Percentiles rank a stretch among this genome's conserved stretches.
Evolutionary conservation across 1,140 invertebrate genomes (phyloP).

Genomic region (Pomacea maculata): DNA sequence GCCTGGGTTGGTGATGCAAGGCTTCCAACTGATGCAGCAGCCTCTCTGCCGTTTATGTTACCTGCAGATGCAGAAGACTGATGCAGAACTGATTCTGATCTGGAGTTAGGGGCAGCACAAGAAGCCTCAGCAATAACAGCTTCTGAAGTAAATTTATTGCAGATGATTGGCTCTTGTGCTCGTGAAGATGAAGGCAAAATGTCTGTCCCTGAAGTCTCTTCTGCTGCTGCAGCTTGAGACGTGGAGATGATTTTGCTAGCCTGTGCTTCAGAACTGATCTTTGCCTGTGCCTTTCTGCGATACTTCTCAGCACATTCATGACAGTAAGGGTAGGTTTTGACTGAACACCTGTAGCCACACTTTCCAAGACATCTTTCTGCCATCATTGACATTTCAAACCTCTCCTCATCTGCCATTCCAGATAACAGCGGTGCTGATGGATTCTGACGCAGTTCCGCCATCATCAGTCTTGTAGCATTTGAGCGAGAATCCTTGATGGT

Average conservation of each 20-base stretch:
- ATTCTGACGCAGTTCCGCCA: neutral
- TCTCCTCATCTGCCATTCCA: slow-evolving; percentile 3
- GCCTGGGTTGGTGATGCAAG: neutral
- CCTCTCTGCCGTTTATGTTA: too few species aligned
- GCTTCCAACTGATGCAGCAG: too few species aligned
- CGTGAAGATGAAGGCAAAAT: too few species aligned
- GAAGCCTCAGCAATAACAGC: neutral
- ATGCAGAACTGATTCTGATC: too few species aligned
- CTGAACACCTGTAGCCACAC: slow-evolving; percentile 49
- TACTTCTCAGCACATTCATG: slow-evolving; percentile 38
- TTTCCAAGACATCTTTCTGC: slow-evolving; percentile 27
- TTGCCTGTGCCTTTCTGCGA: neutral
- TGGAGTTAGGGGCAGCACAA: neutral
- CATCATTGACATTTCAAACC: slow-evolving; percentile 37
- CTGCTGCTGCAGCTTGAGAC: neutral
- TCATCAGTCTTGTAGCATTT: neutral
- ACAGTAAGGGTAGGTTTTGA: slow-evolving; percentile 52
- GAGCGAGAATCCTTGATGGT: slow-evolving; percentile 31
- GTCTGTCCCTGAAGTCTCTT: neutral
- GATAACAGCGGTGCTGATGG: slow-evolving; percentile 22
- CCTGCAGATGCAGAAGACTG: too few species aligned
- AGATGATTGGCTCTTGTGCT: neutral
- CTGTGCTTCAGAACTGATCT: slow-evolving; percentile 2
- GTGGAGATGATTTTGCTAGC: neutral
- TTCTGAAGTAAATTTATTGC: neutral